phyloP scores from a whole-genome alignment of 2,113 vertebrate species.

The Cervus canadensis region DNA sequence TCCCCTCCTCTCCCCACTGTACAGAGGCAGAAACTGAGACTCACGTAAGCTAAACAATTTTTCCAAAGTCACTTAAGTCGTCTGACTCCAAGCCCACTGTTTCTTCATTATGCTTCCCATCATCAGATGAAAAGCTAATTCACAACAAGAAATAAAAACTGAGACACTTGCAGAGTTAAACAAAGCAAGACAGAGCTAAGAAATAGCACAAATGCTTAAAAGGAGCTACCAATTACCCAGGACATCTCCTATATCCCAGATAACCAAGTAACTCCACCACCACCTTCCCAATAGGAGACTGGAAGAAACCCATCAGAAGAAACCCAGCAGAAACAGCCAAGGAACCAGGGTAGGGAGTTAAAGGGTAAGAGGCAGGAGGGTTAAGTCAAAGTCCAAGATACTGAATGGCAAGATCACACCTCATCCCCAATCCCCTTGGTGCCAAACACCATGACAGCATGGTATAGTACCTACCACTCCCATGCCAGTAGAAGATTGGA shows the following conservation, averaged over 20 bases:
- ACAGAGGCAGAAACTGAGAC: neutral
- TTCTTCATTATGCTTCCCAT: neutral
- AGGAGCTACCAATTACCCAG: neutral
- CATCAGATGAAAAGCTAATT: conserved; percentile 11
- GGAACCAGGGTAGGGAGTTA: neutral
- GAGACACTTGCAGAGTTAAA: neutral
- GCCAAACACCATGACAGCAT: neutral
- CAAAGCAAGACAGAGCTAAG: neutral
- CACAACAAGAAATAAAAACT: neutral
- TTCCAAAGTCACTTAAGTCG: conserved; percentile 17
- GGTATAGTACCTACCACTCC: neutral
- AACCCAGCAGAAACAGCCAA: neutral
- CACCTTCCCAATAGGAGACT: neutral
- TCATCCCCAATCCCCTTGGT: neutral
- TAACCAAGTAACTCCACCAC: neutral
- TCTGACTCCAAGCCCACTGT: neutral
- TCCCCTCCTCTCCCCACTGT: neutral
- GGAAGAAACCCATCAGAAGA: neutral
- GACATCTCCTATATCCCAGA: neutral
- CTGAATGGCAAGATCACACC: neutral
- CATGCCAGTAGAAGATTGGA: neutral
- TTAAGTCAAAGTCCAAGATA: neutral
- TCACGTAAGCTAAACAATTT: conserved; percentile 5
- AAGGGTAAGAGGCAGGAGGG: too few relatives aligned
- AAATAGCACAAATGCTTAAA: neutral